These are phyloP conservation scores for Chymomyza costata DNA, from an alignment of 1,140 invertebrate genomes.

Conservation along the genomic window DNA sequence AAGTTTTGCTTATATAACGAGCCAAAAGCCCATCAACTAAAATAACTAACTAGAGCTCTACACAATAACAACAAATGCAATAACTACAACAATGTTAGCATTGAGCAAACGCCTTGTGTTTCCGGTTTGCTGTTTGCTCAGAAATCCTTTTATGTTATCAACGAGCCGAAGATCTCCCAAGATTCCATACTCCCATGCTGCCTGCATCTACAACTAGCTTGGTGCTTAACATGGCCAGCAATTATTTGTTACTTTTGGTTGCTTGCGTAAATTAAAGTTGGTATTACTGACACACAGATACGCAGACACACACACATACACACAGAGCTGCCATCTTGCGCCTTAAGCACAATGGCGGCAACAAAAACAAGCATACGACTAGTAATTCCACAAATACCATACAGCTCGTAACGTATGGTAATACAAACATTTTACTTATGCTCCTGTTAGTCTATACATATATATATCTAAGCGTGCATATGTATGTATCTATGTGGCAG, in stretches of 20 bases:
- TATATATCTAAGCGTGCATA: background rate
- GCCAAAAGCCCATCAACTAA: slow-evolving; percentile 24
- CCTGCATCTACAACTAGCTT: too few relatives aligned
- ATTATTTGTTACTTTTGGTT: slow-evolving; percentile 68
- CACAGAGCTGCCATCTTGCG: background rate
- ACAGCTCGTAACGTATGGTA: slow-evolving; percentile 40
- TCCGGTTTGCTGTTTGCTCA: slow-evolving; percentile 30
- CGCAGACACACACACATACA: slow-evolving; percentile 25
- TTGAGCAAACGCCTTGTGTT: slow-evolving; percentile 29
- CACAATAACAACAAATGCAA: slow-evolving; percentile 7
- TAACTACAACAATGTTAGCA: slow-evolving; percentile 10
- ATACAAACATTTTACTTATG: slow-evolving; percentile 43
- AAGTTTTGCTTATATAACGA: background rate
- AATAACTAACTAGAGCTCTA: slow-evolving; percentile 14
- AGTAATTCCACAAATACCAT: background rate
- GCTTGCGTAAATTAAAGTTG: slow-evolving; percentile 65
- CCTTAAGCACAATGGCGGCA: background rate
- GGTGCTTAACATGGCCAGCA: slow-evolving; percentile 40
- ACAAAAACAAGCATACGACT: background rate
- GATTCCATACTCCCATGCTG: too few relatives aligned
- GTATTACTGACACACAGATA: slow-evolving; percentile 32
- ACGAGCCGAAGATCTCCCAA: slow-evolving; percentile 19
- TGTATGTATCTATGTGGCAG: slow-evolving; percentile 5
- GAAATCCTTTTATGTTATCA: slow-evolving; percentile 66
- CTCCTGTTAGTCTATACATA: slow-evolving; percentile 17